A percentile compares a stretch with the other conserved stretches of the same genome.
phyloP scores from a whole-genome alignment of 2,113 vertebrate genomes.

The Pseudorasbora parva region DNA sequence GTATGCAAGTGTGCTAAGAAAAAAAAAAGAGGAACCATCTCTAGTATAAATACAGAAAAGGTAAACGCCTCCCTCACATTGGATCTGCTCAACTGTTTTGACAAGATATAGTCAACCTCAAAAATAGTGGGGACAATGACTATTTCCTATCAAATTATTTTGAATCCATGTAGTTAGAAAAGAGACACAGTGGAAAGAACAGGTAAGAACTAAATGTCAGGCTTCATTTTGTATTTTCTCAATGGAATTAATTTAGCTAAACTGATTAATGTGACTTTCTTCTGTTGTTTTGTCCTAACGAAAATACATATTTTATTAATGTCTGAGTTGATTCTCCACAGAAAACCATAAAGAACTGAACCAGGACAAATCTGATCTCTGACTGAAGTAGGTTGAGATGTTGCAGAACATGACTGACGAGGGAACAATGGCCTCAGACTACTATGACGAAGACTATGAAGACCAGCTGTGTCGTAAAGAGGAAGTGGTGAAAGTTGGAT shows the following conservation, averaged over 20 bases:
- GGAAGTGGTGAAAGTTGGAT: not conserved
- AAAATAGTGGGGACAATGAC: not conserved
- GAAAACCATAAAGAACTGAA: not conserved
- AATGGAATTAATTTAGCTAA: not conserved
- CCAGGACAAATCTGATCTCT: not conserved
- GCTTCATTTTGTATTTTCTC: not conserved
- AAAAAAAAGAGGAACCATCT: too few relatives aligned
- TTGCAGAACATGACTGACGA: not conserved
- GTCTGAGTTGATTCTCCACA: not conserved
- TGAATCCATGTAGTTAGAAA: not conserved
- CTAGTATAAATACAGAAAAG: too few relatives aligned
- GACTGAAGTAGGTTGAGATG: not conserved
- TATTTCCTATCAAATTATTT: not conserved
- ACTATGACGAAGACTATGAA: rapidly evolving
- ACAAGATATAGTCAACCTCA: too few relatives aligned
- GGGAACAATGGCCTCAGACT: rapidly evolving
- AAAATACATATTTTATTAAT: not conserved
- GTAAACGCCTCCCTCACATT: too few relatives aligned
- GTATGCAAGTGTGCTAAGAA: too few relatives aligned
- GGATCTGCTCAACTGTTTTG: too few relatives aligned
- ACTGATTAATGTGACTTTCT: not conserved
- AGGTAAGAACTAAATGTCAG: not conserved
- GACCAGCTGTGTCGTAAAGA: not conserved
- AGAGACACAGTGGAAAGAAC: too few relatives aligned
- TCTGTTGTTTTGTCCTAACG: not conserved